Percentiles rank a stretch among this genome's conserved stretches.
Conservation (phyloP, 1,140 invertebrate species). For the Homarus americanus region DNA sequence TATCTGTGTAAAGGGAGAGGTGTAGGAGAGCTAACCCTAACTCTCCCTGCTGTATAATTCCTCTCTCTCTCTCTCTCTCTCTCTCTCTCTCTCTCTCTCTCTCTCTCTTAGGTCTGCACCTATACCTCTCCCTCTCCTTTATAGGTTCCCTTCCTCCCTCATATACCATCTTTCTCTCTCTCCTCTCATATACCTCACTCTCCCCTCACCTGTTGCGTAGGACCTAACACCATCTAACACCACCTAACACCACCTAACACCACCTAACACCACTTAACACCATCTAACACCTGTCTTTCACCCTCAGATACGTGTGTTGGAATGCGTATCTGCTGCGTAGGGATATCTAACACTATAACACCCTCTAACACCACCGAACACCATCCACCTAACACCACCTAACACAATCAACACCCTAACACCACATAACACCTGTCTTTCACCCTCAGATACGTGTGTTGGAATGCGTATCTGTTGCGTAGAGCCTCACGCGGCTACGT, state of each 20-base stretch:
- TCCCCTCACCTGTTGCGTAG: too few species aligned
- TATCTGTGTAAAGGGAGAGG: too few species aligned
- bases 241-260: too few species aligned
- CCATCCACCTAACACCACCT: too few species aligned
- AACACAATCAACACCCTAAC: too few species aligned
- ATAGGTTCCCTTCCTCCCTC: background rate
- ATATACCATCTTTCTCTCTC: background rate
- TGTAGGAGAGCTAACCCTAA: too few species aligned
- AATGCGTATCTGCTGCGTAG: too few species aligned
- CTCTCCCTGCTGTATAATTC: too few species aligned
- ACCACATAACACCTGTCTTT: background rate
- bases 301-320: conserved; percentile 90
- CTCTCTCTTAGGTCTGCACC: background rate
- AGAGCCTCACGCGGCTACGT: conserved; percentile 77
- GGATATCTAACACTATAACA: too few species aligned
- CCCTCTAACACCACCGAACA: too few species aligned
- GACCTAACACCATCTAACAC: too few species aligned
- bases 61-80: background rate
- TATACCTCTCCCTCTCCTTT: background rate
- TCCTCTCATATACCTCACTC: background rate
- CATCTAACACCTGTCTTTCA: background rate
- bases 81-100: background rate
- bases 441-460: conserved; percentile 87
- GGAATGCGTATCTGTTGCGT: conserved; percentile 86
- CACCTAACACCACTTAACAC: too few species aligned